These are phyloP conservation scores for Drosophila ogumai DNA, from an alignment of 1,140 invertebrate species.

Conservation along the genomic window DNA sequence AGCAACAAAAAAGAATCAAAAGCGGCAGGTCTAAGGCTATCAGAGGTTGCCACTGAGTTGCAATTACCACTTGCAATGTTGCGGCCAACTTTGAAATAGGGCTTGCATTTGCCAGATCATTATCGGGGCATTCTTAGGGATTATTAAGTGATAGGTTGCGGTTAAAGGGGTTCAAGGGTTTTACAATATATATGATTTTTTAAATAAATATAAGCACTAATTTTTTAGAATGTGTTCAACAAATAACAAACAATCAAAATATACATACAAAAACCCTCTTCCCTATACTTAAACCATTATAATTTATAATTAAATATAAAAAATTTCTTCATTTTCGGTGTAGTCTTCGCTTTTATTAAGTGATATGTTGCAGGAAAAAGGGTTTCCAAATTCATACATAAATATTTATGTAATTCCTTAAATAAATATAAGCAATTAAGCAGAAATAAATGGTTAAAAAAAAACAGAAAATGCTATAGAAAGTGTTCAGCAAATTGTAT, in stretches of 20 bases:
- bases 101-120: constrained; percentile 35
- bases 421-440: background rate
- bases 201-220: no score
- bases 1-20: constrained; percentile 23
- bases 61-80: constrained; percentile 58
- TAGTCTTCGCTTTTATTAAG: background rate
- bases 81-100: constrained; percentile 27
- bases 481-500: background rate
- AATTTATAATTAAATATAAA: no score
- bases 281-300: no score
- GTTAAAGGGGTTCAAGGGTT: no score
- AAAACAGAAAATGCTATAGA: background rate
- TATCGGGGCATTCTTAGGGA: constrained; percentile 27
- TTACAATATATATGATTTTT: no score
- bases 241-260: no score
- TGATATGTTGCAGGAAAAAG: no score
- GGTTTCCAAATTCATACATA: no score
- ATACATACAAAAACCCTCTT: no score
- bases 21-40: constrained; percentile 29
- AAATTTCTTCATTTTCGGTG: constrained; percentile 34
- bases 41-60: constrained; percentile 35
- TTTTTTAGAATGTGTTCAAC: no score
- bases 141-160: background rate
- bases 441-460: background rate
- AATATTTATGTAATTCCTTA: background rate